Evolutionary conservation across 2,113 vertebrate genomes (phyloP), one percentile per base, ranked within the genome.

Genomic region (Bos javanicus): DNA sequence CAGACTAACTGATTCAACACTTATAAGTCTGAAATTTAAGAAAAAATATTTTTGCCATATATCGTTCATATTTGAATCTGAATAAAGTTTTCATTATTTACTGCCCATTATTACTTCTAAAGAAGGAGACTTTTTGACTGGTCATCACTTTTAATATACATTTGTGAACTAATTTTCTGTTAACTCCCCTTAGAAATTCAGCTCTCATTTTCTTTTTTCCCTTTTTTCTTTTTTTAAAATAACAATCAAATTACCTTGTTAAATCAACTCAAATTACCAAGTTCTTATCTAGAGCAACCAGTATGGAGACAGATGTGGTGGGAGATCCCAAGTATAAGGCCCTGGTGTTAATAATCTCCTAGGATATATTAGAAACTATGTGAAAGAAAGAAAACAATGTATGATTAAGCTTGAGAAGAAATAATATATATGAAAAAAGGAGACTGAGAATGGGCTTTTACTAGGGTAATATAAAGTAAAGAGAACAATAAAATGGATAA

Each of bases 21-120:
- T 52, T 95, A 23, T 88, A 90, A 96, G 71, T 81, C 59, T 81
- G 30, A 97, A 94, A 86, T 91, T 36, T 39, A 98, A 97, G 90
- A 50, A 95, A 96, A 93, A 96, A 57, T 56, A 91, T 28, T 82
- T 84, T 92, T 90, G 28, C 14, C 46, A 78, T n/a, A 3, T 52
- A 87, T n/a, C 19, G 25, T 48, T 30, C 36, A 52, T 78, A 84
- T 81, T 94, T 87, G 30, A 85, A 81, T 86, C 25, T 93, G 50
- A 91, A 86, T 80, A 87, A 90, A 78, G 43, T 43, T 94, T 91
- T 76, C 89, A 57, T 81, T 90, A 91, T 82, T 95, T 96, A 62
- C 13, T 92, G 7, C 7, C 46, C 25, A 50, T 87, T 87, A 71
- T 90, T 92, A 84, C 8, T 81, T 26, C 33, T 71, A 86, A 92